A percentile compares a stretch with the other conserved stretches of the same genome.
phyloP scores from a whole-genome alignment of 2,888 invertebrate genomes.

The Calliscelio sp. region DNA sequence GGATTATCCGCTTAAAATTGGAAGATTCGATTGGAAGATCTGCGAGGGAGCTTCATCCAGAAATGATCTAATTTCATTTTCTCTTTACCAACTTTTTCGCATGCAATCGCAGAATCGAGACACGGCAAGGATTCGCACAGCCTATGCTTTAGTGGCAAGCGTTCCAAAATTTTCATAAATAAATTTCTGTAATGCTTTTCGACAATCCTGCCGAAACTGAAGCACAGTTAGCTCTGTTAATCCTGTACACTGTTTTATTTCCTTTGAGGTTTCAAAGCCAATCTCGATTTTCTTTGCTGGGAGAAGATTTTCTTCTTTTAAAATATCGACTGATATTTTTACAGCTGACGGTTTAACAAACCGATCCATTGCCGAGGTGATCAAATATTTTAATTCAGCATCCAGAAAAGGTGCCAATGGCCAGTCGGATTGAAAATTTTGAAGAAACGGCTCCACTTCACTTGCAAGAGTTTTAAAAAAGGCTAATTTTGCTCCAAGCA shows the following conservation, averaged over 20 bases:
- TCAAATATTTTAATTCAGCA: slow-evolving; percentile 3
- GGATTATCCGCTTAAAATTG: too few species aligned
- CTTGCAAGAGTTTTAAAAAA: slow-evolving; percentile 16
- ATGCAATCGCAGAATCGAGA: slow-evolving; percentile 24
- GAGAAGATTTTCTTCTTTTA: slow-evolving; percentile 16
- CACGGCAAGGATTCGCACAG: not conserved
- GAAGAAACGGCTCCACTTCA: slow-evolving; percentile 27
- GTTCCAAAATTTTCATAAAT: slow-evolving; percentile 31
- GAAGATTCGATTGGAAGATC: too few species aligned
- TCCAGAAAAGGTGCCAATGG: slow-evolving; percentile 31
- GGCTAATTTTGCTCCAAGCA: slow-evolving; percentile 19
- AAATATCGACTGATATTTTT: slow-evolving; percentile 5
- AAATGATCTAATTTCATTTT: too few species aligned
- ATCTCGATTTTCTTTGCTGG: slow-evolving; percentile 16
- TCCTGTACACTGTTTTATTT: slow-evolving; percentile 23
- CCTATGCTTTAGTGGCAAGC: slow-evolving; percentile 8
- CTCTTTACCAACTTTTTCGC: too few species aligned
- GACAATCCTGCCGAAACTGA: slow-evolving; percentile 10
- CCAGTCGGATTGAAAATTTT: slow-evolving; percentile 29
- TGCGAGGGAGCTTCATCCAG: too few species aligned
- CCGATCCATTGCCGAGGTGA: slow-evolving; percentile 4
- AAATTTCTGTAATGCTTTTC: slow-evolving; percentile 26
- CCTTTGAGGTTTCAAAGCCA: slow-evolving; percentile 30
- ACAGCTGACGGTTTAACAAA: slow-evolving; percentile 7
- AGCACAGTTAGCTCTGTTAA: not conserved